Base-by-base conservation (phyloP, 2,888 invertebrate species). In the Heliconius aoede region DNA sequence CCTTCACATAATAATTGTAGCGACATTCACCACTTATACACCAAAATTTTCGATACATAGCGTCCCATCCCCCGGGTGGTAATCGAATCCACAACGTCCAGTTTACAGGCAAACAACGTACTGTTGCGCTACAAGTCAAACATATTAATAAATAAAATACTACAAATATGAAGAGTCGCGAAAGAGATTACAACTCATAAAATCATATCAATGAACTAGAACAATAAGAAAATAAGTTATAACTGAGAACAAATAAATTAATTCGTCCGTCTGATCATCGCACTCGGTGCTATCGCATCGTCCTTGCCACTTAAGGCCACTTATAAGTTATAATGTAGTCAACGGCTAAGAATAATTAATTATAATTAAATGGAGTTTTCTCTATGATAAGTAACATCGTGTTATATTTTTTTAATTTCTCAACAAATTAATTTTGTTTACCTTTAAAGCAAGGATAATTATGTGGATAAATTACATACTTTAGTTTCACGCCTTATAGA, bases 271-370 rank as follows among this genome's bases (percentile, higher is more conserved):
- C 88, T 84, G 87, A 80, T 83, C 79, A 87, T 87, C 89, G 88
- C 90, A 88, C 88, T 89, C 83, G 11, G 85, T 82, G 84, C 86
- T 84, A 86, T 83, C 88, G 84, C 87, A 82, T 74, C 85, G 86
- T 92, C 92, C 93, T 92, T 92, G 90, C 84, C 83, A 78, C 85
- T 90, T 92, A 92, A 93, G 93, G 93, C 90, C 92, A 89, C 89
- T 90, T 87, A 91, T 91, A 87, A 88, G 18, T 46, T 84, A 36
- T 36, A 36, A 36, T 36, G 82, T 85, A 84, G 83, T 84, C 82
- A 84, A 86, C 81, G 83, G 73, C 65, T 67, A 71, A 73, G 67
- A 74, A 51, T 78, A 69, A 28, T 62, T 36, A 28, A 69, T 51
- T 51, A 69, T 69, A 60, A 61, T 58, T 30, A 69, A 69, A 30